Evolutionary conservation across 2,113 vertebrate genomes (phyloP), one percentile per base, ranked within the genome.

Genomic region (Hyaena hyaena): DNA sequence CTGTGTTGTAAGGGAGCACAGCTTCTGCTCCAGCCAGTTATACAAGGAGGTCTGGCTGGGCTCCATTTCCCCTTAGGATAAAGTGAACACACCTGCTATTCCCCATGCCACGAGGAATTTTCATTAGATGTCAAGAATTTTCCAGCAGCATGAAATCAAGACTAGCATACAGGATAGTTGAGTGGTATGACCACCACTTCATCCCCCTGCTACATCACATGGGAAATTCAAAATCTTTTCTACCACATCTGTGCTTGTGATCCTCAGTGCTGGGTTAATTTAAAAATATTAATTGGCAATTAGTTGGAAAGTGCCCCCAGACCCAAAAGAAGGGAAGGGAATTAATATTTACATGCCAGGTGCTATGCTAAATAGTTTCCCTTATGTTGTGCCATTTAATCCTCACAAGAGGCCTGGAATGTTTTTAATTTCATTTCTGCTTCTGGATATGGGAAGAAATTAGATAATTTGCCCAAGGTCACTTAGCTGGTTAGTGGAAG

Each of bases 81-180:
- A 88, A 93, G 80, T 50, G 21, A 87, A 93, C 90, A 74, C 43
- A 82, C 12, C 66, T 28, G 19, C 45, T 82, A 16, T 61, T 94
- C 19, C 12, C 73, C 33, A 33, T 2, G 43, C 33, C 17, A 2
- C 17, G 24, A 96, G 11, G 77, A 83, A 89, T 90, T 39, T 80
- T 88, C 16, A 0, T 53, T 83, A 68, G 63, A 80, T 85, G n/a
- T 39, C 83, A 97, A 92, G 71, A 85, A 73, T 79, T 96, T 95
- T 55, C 74, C 61, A 90, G 58, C 8, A 80, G 55, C 39, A 26
- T 73, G 26, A 91, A 87, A 96, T 39, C 43, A 94, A 93, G 65
- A 69, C 77, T 50, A 73, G 19, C 33, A 74, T 26, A 31, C 31
- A 80, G 21, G 19, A 91, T 21, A 24, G 7, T 21, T 50, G 84